Evolutionary conservation across 2,797 vertebrate species (phyloP).

Genomic region (Melanotaenia trifasciata): DNA sequence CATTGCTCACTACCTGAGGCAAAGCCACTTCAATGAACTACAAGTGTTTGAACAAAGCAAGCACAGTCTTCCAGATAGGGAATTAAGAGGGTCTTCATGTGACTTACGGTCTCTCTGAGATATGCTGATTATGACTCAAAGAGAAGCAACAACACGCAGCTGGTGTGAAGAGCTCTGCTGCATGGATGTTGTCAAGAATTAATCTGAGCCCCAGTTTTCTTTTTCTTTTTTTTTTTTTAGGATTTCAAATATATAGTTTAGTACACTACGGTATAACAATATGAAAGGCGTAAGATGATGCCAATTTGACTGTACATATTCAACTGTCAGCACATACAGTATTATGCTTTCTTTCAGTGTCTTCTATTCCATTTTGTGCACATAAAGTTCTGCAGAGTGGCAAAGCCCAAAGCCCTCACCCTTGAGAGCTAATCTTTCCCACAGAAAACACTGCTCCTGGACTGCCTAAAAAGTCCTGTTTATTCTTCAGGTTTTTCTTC

Average conservation of each 20-base stretch:
- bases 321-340: slow-evolving; percentile 10
- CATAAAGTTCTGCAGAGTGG: not conserved
- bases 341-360: slow-evolving; percentile 1
- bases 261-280: slow-evolving; percentile 35
- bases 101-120: slow-evolving; percentile 63
- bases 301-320: slow-evolving; percentile 16
- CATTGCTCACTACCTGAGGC: slow-evolving; percentile 82
- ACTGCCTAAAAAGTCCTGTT: not conserved
- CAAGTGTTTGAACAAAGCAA: slow-evolving; percentile 79
- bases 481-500: not conserved
- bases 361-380: slow-evolving; percentile 1
- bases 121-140: slow-evolving; percentile 70
- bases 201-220: slow-evolving; percentile 54
- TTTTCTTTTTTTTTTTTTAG: slow-evolving; percentile 44
- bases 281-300: slow-evolving; percentile 51
- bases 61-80: slow-evolving; percentile 61
- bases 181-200: slow-evolving; percentile 67
- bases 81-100: slow-evolving; percentile 66
- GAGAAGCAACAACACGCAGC: slow-evolving; percentile 55
- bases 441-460: not conserved
- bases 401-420: not conserved
- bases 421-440: not conserved
- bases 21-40: slow-evolving; percentile 69
- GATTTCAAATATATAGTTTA: slow-evolving; percentile 60
- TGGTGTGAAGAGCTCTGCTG: slow-evolving; percentile 61